Evolutionary conservation across 2,888 invertebrate genomes (phyloP).

Genomic region (Parapristionchus giblindavisi): DNA sequence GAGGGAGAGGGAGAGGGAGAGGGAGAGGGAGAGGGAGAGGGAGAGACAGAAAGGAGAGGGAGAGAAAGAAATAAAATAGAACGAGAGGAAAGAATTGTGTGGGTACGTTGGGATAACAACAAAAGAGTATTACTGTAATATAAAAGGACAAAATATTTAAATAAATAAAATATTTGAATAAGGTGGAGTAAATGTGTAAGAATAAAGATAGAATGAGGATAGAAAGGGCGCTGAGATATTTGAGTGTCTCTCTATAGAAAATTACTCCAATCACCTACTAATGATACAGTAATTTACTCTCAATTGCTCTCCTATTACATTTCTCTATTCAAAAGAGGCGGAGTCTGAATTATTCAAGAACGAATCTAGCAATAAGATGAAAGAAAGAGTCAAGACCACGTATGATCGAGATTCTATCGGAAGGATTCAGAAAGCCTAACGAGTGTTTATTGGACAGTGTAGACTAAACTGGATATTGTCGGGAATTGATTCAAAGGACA

Average conservation of each 20-base stretch:
- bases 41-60: background rate
- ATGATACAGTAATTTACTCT: constrained; percentile 31
- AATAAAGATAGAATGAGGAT: constrained; percentile 7
- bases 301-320: constrained; percentile 15
- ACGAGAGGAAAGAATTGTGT: background rate
- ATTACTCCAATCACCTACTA: constrained; percentile 36
- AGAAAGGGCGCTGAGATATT: background rate
- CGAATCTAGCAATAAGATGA: too few relatives aligned
- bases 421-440: too few relatives aligned
- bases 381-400: too few relatives aligned
- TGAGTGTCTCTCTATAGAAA: too few relatives aligned
- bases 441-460: too few relatives aligned
- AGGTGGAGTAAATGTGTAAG: constrained; percentile 21
- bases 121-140: background rate
- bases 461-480: too few relatives aligned
- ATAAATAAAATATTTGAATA: background rate
- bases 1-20: background rate
- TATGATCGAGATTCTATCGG: too few relatives aligned
- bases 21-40: background rate
- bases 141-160: background rate
- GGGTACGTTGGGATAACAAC: too few relatives aligned
- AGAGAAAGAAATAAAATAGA: background rate
- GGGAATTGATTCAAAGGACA: too few relatives aligned
- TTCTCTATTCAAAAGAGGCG: constrained; percentile 15
- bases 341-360: too few relatives aligned